Percentiles rank a stretch among this genome's conserved stretches.
Conservation (phyloP, 2,113 vertebrate species). For the Sphaerodactylus townsendi region DNA sequence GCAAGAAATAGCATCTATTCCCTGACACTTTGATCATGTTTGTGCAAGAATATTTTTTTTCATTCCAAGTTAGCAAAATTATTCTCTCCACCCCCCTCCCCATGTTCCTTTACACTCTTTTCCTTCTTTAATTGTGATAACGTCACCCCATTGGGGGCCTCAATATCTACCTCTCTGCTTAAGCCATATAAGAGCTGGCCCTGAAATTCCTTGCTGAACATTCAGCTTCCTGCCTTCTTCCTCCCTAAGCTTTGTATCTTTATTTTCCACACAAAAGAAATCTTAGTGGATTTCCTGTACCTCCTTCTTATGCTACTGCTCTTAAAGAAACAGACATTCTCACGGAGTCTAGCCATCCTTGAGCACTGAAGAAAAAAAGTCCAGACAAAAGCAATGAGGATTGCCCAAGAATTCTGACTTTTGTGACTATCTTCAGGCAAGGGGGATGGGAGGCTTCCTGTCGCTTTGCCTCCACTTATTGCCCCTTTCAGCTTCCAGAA, state of each 20-base stretch:
- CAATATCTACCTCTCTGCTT: background rate
- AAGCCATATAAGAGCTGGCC: background rate
- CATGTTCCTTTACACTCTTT: background rate
- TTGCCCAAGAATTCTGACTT: background rate
- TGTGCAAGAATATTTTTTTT: background rate
- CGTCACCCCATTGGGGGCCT: background rate
- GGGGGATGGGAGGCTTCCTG: conserved; percentile 38
- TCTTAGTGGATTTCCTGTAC: conserved; percentile 62
- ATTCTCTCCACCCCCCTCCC: too few relatives aligned
- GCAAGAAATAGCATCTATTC: background rate
- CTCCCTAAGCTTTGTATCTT: conserved; percentile 49
- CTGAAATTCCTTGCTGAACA: conserved; percentile 32
- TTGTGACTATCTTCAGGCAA: conserved; percentile 23
- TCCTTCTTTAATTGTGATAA: background rate
- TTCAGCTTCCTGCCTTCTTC: conserved; percentile 59
- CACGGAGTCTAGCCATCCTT: background rate
- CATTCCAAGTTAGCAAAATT: background rate
- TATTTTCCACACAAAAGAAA: conserved; percentile 63
- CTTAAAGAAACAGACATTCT: conserved; percentile 55
- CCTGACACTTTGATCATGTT: background rate
- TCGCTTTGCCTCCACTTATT: conserved; percentile 5
- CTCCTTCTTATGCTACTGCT: conserved; percentile 20
- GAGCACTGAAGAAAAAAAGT: background rate
- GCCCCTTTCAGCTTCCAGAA: background rate
- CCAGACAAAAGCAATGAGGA: conserved; percentile 10